Conservation (phyloP, 2,888 invertebrate genomes). For the Caenorhabditis uteleia region DNA sequence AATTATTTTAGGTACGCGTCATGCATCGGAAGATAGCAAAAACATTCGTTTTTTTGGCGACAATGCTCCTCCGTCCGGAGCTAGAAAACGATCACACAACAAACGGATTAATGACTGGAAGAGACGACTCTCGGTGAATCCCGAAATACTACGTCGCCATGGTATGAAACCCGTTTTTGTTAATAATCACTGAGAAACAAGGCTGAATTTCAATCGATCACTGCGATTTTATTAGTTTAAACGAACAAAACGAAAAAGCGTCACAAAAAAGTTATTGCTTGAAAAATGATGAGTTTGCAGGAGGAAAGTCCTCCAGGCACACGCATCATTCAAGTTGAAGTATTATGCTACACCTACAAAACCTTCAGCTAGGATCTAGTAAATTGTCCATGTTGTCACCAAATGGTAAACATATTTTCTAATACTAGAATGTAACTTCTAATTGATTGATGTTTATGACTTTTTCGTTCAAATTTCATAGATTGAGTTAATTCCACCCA, state of each 20-base stretch:
- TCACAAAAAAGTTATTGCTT: not conserved
- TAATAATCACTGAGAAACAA: slow-evolving; percentile 13
- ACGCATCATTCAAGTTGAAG: too few relatives aligned
- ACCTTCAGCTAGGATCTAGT: slow-evolving; percentile 8
- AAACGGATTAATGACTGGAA: slow-evolving; percentile 36
- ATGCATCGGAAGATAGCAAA: slow-evolving; percentile 52
- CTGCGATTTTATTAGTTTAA: slow-evolving; percentile 14
- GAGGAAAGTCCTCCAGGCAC: not conserved
- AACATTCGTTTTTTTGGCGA: slow-evolving; percentile 47
- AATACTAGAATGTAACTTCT: too few relatives aligned
- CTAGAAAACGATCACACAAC: slow-evolving; percentile 19
- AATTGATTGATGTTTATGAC: too few relatives aligned
- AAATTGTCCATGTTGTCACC: slow-evolving; percentile 19
- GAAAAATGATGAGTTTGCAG: not conserved
- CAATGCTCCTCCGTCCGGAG: slow-evolving; percentile 10
- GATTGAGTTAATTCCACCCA: too few relatives aligned
- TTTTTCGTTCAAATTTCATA: too few relatives aligned
- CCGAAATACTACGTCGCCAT: slow-evolving; percentile 15
- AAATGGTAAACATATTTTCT: slow-evolving; percentile 12
- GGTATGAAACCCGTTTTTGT: too few relatives aligned
- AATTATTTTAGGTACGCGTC: slow-evolving; percentile 34
- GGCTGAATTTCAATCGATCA: slow-evolving; percentile 13
- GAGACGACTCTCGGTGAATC: slow-evolving; percentile 40
- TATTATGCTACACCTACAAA: not conserved
- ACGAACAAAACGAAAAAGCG: too few relatives aligned